phyloP scores from a whole-genome alignment of 1,140 invertebrate genomes.

The Penaeus vannamei region DNA sequence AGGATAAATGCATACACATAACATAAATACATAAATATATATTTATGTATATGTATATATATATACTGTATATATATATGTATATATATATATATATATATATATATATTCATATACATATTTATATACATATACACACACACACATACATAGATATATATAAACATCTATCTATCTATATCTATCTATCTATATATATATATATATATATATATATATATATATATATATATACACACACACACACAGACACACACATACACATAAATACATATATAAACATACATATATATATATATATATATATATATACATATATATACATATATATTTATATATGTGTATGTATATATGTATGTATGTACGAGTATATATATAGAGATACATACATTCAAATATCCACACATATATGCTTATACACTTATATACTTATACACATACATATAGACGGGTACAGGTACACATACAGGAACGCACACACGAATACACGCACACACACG shows the following conservation, averaged over 20 bases:
- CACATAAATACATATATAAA: constrained; percentile 32
- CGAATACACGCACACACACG: constrained; percentile 10
- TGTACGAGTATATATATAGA: constrained; percentile 7
- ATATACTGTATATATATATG: constrained; percentile 30
- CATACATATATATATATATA: neutral
- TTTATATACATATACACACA: constrained; percentile 35
- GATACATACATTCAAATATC: constrained; percentile 14
- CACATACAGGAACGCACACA: constrained; percentile 15
- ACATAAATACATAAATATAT: neutral
- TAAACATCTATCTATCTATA: neutral
- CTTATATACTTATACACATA: constrained; percentile 24
- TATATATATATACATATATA: constrained; percentile 11
- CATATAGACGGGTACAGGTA: constrained; percentile 5
- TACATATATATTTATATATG: neutral
- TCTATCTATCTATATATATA: constrained; percentile 10
- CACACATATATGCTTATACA: constrained; percentile 21
- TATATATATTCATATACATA: neutral
- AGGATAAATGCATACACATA: too few relatives aligned
- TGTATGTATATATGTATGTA: constrained; percentile 18
- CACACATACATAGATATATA: constrained; percentile 18
- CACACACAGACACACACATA: constrained; percentile 22
- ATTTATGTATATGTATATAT: constrained; percentile 13
- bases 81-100: constrained; percentile 27
- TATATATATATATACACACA: neutral
- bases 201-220: constrained; percentile 13